phyloP scores from a whole-genome alignment of 92 coral and sea anemone genomes.

The Pocillopora meandrina region DNA sequence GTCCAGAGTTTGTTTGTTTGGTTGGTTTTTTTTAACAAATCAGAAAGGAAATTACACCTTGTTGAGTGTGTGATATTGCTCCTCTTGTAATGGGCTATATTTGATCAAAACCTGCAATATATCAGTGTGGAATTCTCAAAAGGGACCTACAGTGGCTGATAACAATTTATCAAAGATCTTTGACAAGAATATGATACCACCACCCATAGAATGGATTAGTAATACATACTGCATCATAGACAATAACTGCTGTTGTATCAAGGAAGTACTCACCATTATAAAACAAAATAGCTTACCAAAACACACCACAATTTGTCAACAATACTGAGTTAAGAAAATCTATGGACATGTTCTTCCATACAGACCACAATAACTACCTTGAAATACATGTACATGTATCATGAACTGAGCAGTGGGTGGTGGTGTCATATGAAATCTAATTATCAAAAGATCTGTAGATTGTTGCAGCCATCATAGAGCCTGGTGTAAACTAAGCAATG shows the following conservation, averaged over 20 bases:
- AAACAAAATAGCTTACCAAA: too few species aligned
- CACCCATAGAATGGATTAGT: too few species aligned
- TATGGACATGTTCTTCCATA: too few species aligned
- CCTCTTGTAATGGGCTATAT: neutral
- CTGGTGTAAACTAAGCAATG: neutral
- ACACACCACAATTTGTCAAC: too few species aligned
- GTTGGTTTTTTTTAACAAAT: too few species aligned
- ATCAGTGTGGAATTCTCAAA: slow-evolving; percentile 3
- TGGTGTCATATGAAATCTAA: neutral
- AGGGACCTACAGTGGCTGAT: neutral
- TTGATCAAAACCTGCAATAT: neutral
- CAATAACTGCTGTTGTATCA: too few species aligned
- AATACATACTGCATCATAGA: too few species aligned
- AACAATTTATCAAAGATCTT: neutral
- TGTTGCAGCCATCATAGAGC: neutral
- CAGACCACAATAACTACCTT: too few species aligned
- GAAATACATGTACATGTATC: neutral
- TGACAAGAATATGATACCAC: neutral
- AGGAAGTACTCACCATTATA: too few species aligned
- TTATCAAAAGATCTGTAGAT: neutral
- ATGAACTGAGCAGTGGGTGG: neutral
- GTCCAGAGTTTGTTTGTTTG: too few species aligned
- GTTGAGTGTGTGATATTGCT: neutral
- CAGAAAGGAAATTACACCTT: too few species aligned
- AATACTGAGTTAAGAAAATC: too few species aligned